These are phyloP conservation scores for Camelus dromedarius DNA, from an alignment of 2,113 vertebrate species.

Conservation along the genomic window DNA sequence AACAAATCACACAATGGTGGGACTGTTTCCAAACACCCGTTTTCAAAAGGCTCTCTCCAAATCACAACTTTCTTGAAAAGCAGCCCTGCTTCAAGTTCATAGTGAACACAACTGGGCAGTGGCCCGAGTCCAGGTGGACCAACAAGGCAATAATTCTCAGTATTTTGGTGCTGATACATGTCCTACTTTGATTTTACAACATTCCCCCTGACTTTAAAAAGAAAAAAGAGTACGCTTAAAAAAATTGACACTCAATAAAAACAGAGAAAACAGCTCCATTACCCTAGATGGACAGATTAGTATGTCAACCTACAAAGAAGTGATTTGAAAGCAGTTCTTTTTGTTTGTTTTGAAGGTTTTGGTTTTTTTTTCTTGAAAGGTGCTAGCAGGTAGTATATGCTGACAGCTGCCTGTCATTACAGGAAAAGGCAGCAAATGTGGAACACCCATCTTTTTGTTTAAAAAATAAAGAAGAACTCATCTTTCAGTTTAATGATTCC, in stretches of 20 bases:
- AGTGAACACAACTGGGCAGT: background rate
- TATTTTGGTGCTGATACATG: background rate
- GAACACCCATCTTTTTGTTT: background rate
- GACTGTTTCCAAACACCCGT: background rate
- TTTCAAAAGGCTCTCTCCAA: background rate
- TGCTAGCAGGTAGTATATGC: background rate
- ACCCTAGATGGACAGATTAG: background rate
- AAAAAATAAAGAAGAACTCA: background rate
- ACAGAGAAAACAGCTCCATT: background rate
- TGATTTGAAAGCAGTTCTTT: background rate
- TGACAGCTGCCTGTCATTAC: background rate
- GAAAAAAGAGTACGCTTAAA: background rate
- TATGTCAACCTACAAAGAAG: background rate
- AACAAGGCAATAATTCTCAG: background rate
- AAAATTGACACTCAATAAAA: background rate
- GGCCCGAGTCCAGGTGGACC: background rate
- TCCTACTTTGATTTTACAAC: background rate
- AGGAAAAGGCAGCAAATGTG: background rate
- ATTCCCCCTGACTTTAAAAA: background rate
- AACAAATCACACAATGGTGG: background rate
- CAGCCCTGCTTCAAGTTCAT: background rate
- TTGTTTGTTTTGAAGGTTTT: background rate
- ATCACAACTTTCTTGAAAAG: background rate
- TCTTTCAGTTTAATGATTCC: background rate
- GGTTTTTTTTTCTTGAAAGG: background rate